Conservation (phyloP, 2,888 invertebrate species). For the Asteroscopus sphinx region DNA sequence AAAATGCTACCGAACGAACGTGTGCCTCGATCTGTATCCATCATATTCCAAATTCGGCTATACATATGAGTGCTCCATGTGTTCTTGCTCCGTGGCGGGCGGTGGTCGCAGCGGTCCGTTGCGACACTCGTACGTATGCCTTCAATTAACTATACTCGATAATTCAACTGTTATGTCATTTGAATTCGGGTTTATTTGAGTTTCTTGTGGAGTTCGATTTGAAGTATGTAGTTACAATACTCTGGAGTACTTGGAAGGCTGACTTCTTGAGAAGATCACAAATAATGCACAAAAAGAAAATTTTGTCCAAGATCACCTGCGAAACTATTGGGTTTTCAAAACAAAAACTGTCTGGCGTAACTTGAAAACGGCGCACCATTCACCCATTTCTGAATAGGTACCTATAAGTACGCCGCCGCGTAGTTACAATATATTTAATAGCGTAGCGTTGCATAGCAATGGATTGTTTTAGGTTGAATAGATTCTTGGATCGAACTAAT, state of each 20-base stretch:
- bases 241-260: too few relatives aligned
- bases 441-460: too few relatives aligned
- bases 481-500: too few relatives aligned
- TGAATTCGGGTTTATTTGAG: slow-evolving; percentile 50
- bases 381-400: too few relatives aligned
- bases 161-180: slow-evolving; percentile 58
- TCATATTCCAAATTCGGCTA: too few relatives aligned
- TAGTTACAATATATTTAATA: too few relatives aligned
- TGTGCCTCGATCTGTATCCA: too few relatives aligned
- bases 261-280: slow-evolving; percentile 7
- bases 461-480: too few relatives aligned
- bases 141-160: slow-evolving; percentile 63
- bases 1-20: too few relatives aligned
- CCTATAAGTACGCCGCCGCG: too few relatives aligned
- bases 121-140: slow-evolving; percentile 46
- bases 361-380: too few relatives aligned
- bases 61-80: slow-evolving; percentile 19
- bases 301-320: not conserved
- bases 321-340: not conserved
- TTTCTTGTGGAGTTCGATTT: slow-evolving; percentile 17
- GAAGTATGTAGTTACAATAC: not conserved
- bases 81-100: slow-evolving; percentile 2
- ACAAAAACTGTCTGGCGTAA: not conserved
- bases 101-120: slow-evolving; percentile 32
- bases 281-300: not conserved